Evolutionary conservation across 1,140 invertebrate genomes (phyloP).

Genomic region (Drosophila suzukii): DNA sequence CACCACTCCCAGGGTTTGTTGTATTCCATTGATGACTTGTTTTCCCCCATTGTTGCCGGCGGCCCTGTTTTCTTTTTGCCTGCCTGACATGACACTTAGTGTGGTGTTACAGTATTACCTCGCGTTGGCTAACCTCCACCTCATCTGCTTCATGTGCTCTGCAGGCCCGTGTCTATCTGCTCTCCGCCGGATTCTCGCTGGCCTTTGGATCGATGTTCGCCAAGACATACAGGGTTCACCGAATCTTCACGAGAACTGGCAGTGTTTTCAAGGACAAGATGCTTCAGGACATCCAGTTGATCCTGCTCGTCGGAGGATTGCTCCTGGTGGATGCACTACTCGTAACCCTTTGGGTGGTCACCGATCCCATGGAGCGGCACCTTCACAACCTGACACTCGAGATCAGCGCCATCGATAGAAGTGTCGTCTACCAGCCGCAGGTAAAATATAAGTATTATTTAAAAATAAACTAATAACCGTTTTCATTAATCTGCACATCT

Average conservation of each 20-base stretch:
- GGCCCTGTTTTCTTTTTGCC: conserved; percentile 11
- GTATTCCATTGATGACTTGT: conserved; percentile 71
- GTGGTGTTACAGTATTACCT: conserved; percentile 2
- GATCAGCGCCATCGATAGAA: conserved; percentile 90
- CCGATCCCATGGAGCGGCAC: conserved; percentile 94
- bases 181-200: conserved; percentile 94
- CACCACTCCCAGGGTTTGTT: neutral
- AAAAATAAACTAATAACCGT: neutral
- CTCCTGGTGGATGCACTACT: conserved; percentile 92
- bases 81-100: conserved; percentile 30
- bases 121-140: neutral
- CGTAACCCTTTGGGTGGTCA: conserved; percentile 91
- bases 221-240: conserved; percentile 94
- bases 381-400: conserved; percentile 93
- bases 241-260: conserved; percentile 90
- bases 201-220: conserved; percentile 96
- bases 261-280: conserved; percentile 89
- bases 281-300: conserved; percentile 93
- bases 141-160: neutral
- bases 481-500: neutral
- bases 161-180: conserved; percentile 93
- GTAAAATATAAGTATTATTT: conserved; percentile 83
- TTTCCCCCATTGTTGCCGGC: conserved; percentile 23
- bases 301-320: conserved; percentile 91
- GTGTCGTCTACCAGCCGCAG: conserved; percentile 94